Evolutionary conservation across 2,797 vertebrate species (phyloP), one percentile per base, ranked within the genome.

Genomic region (Chelon labrosus): DNA sequence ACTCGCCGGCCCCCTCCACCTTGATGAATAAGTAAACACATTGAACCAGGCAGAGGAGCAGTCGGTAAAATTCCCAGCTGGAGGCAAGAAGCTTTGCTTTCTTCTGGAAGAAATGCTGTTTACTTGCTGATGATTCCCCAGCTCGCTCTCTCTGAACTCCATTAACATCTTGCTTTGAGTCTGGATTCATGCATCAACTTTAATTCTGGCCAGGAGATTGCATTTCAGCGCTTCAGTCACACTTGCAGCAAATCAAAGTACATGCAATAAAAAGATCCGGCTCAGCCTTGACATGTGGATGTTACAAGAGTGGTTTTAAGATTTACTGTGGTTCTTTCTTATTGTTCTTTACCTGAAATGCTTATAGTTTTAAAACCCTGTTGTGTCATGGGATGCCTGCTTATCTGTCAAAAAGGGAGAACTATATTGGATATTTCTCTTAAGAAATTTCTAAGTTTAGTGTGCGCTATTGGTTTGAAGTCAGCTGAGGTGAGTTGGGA

Each of bases 21-120:
- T 82, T 75, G 74, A 94, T 95, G 86, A 94, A 94, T 94, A 93
- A 94, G 85, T 93, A 85, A 94, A 88, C 84, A 89, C 79, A 68
- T 73, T 17, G 81, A 90, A 80, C 68, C 73, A 58, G 79, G 88
- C 75, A 89, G 81, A 88, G 80, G 79, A 64, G 81, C 81, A 85
- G 75, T 82, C 53, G 1, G 75, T 81, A 69, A 86, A 89, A 77
- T 83, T 85, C 82, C 66, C 72, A 47, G 82, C 82, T 77, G 72
- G 80, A 69, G 76, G 85, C 75, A 63, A 67, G 72, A 74, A 84
- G 76, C 82, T 92, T 92, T 80, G 77, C 85, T 91, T 90, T 87
- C 80, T 84, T 63, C 78, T 77, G 73, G 68, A 85, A 79, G 79
- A 84, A 69, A 85, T 69, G 83, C 79, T 88, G 82, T 91, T 92